Evolutionary conservation across 2,888 invertebrate genomes (phyloP), one percentile per base, ranked within the genome.

Genomic region (Pandemis heparana): DNA sequence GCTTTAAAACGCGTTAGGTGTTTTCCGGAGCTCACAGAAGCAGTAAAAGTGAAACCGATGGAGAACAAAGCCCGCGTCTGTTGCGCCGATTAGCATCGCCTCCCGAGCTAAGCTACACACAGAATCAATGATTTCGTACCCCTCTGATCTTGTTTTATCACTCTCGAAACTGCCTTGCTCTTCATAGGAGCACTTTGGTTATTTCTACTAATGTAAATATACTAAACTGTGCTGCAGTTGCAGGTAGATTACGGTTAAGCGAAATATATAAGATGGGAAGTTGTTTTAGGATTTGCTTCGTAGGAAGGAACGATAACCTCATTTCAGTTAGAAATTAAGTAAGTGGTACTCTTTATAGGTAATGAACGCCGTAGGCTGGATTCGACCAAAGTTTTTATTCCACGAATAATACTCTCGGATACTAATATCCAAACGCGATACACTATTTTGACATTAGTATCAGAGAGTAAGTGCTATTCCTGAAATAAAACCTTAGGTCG

Each of bases 1-100:
- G 75, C 60, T 65, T 73, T 66, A 69, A 73, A 73, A 70, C 59
- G 62, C 59, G 48, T 71, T 72, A 51, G 69, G 39, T 56, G 18
- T 41, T 8, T 41, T 56, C 48, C 48, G 23, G 43, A 14, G 56
- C 56, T 23, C n/a, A 14, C 53, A 46, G 43, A 59, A 62, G 68
- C 56, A 69, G 63, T 73, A 63, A 73, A 73, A 73, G 56, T 67
- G 56, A 10, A 53, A 43, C 41, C 41, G 23, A 32, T 14, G 46
- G 60, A 16, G 70, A 72, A 68, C 67, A 72, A 72, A 68, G 67
- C 67, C n/a, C 46, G 56, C 62, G 62, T 18, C 38, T 62, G 72
- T 63, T 63, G 62, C 18, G 38, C 41, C 43, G 62, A 68, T 72
- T 68, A 62, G 67, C 62, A 53, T 46, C 62, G 62, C 56, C 56